phyloP scores from a whole-genome alignment of 2,113 vertebrate genomes.

The Seriola rivoliana region DNA sequence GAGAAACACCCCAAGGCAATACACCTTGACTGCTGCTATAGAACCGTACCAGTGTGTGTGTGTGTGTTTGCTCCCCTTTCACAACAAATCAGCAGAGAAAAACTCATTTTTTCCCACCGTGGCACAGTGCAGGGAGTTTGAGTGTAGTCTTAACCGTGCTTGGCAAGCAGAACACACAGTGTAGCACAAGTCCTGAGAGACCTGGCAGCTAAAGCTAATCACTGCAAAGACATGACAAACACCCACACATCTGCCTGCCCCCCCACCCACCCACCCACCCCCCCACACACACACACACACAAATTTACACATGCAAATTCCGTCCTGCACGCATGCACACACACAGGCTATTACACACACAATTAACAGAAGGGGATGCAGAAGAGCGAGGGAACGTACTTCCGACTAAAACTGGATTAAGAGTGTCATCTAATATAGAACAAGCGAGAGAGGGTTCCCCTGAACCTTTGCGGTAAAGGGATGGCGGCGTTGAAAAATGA shows the following conservation, averaged over 20 bases:
- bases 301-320: slow-evolving; percentile 62
- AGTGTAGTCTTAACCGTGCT: slow-evolving; percentile 65
- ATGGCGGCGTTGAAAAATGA: slow-evolving; percentile 64
- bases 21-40: slow-evolving; percentile 49
- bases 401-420: slow-evolving; percentile 72
- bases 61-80: slow-evolving; percentile 57
- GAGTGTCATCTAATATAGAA: slow-evolving; percentile 66
- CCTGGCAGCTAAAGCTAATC: slow-evolving; percentile 71
- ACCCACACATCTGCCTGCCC: slow-evolving; percentile 44
- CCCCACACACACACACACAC: background rate
- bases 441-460: slow-evolving; percentile 54
- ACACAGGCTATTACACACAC: slow-evolving; percentile 32
- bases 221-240: slow-evolving; percentile 72
- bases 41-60: slow-evolving; percentile 21
- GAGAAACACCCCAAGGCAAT: slow-evolving; percentile 58
- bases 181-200: slow-evolving; percentile 66
- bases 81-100: slow-evolving; percentile 71
- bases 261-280: background rate
- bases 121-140: slow-evolving; percentile 61
- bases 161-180: slow-evolving; percentile 73
- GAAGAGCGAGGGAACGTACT: slow-evolving; percentile 24
- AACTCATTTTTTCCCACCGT: slow-evolving; percentile 50
- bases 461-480: slow-evolving; percentile 59
- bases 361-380: slow-evolving; percentile 52
- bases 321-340: background rate